Base-by-base conservation (phyloP, 2,888 invertebrate species). In the Hypercompe scribonia region DNA sequence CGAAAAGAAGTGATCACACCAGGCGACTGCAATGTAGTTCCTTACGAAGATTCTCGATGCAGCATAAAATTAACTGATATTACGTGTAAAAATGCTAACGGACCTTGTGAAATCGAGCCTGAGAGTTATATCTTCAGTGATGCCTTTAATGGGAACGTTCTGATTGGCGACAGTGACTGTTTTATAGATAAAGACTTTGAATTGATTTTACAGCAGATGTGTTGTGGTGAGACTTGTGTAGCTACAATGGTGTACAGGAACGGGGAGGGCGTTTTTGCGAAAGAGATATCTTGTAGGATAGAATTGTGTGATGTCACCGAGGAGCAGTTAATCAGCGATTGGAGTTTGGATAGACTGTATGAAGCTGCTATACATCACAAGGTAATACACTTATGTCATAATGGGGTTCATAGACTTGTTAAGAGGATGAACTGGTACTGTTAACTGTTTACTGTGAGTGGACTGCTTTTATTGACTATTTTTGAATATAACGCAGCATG, bases 171-270 rank as follows among this genome's bases (percentile, higher is more conserved):
- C 76, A 90, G 89, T 1, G 94, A 95, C 76, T 91, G 88, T 36
- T 95, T 92, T 78, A 86, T 96, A 36, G 96, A 96, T 77, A 93
- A 91, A 79, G 95, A 96, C 83, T 90, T 96, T 31, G 96, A 96
- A 82, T 89, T 96, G 81, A 93, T 96, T 5, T 80, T 96, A 39
- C 93, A 95, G 81, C 95, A 93, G 81, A 96, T 96, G 96, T 96
- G 94, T 75, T 84, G 93, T 24, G 91, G 90, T 0, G 96, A 96
- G 82, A 89, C 85, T 3, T 94, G 96, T 80, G 79, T 86, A 5
- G 91, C 95, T 0, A 91, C 86, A 1, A 86, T 96, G 71, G 82
- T 90, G 34, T 94, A 96, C 74, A 90, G 87, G 77, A 88, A 94
- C 76, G 80, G 82, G 63, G 82, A 88, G 33, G 88, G 90, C n/a